Base-by-base conservation (phyloP, 2,113 vertebrate species). In the Ifrita kowaldi region DNA sequence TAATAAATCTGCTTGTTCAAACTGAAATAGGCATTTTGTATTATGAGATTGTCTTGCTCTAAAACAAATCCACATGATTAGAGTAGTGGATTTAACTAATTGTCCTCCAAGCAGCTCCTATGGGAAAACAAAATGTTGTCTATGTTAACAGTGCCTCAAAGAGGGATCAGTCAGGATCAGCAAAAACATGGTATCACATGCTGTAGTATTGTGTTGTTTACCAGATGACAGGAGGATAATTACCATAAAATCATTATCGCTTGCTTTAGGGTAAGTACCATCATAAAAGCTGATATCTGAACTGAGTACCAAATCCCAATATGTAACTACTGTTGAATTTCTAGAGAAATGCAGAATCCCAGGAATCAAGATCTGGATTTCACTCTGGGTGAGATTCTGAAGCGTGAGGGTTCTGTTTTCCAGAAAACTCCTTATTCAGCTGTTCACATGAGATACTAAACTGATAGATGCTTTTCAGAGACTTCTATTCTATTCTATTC, bases 11-110 rank as follows among this genome's bases (percentile, higher is more conserved):
- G 86, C 85, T 94, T 94, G 94, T 94, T 97, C 91, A 89, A 97
- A 97, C 65, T 87, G 93, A 95, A 96, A 95, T 73, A 95, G 86
- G 90, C 88, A 93, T 94, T 96, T 96, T 97, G 84, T 37, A 87
- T 96, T 94, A 96, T 86, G 90, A 93, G 90, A 63, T 82, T 96
- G 93, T 79, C 90, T 92, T 93, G 90, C 86, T 97, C 69, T 92
- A 82, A 93, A 97, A 96, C 96, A 97, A 96, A 97, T 94, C 88
- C 94, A 79, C 74, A 83, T 93, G 92, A 95, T 92, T 96, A 94
- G 93, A 83, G 83, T 23, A 94, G 90, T 94, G 92, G 96, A 95
- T 96, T 97, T 96, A 97, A 96, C 96, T 97, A 97, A 97, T 96
- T 96, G 94, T 90, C 80, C 85, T 95, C 95, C 92, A 75, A 71